Base-by-base conservation (phyloP, 2,113 vertebrate genomes). In the Rhynchopsitta pachyrhyncha region DNA sequence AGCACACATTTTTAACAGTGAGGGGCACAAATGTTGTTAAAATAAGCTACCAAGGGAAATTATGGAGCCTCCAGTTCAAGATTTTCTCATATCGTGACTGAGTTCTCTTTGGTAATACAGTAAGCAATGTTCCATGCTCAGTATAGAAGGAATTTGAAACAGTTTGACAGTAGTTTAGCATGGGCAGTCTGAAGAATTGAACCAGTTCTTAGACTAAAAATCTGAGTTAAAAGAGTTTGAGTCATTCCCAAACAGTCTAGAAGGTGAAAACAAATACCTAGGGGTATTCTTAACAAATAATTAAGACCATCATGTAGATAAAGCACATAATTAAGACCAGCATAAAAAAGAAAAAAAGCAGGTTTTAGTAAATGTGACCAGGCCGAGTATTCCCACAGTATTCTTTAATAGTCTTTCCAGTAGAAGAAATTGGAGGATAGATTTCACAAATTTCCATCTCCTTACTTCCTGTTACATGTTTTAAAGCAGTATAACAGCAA, bases 401-500 rank as follows among this genome's bases (percentile, higher is more conserved):
- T 50, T 85, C 35, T 52, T 73, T 44, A 77, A 76, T 70, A 78
- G 62, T 63, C 42, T 85, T 95, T 96, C 75, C 74, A 86, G 44
- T 81, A 64, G 68, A 90, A 95, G 33, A 88, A 90, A 62, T 5
- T 50, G 14, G 39, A 82, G n/a, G 12, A 68, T 68, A 64, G 24
- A 71, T 88, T 91, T 86, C 80, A 71, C 24, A 86, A 81, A 33
- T 83, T 94, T 96, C 82, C 83, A 27, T 71, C 50, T 71, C 20
- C 70, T 77, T 82, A 78, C 29, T 78, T 86, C 12, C 23, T 74
- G 50, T 62, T 86, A 60, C 17, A 39, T 73, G 63, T 81, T 77
- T 86, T 64, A 84, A 95, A 92, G 86, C 55, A 91, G 50, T 49
- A 23, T 37, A 80, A 60, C 50, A 95, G 88, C 73, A 92, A 86